Conservation (phyloP, 1,140 invertebrate species). For the Drosophila asahinai region DNA sequence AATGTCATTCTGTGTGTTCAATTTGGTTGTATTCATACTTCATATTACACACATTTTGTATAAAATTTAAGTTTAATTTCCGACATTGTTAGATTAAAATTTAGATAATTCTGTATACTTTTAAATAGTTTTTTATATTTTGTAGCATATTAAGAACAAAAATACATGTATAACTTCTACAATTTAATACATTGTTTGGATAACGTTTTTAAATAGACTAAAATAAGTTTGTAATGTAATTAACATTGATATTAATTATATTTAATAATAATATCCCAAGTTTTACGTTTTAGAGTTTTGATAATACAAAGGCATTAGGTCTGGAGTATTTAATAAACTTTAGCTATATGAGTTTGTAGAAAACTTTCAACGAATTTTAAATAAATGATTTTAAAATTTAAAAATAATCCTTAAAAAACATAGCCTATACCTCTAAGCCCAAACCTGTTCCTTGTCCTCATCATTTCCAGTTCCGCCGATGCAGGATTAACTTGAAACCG, state of each 20-base stretch:
- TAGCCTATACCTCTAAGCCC: neutral
- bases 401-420: too few relatives aligned
- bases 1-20: neutral
- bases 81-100: neutral
- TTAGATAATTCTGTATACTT: neutral
- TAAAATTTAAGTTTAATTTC: too few relatives aligned
- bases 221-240: too few relatives aligned
- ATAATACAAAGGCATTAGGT: neutral
- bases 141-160: too few relatives aligned
- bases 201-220: neutral
- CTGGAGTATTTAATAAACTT: too few relatives aligned
- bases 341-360: neutral
- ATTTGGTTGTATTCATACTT: neutral
- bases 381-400: neutral
- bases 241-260: too few relatives aligned
- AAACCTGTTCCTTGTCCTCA: neutral
- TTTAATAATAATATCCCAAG: too few relatives aligned
- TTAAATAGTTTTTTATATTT: neutral
- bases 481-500: conserved; percentile 22
- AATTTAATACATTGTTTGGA: too few relatives aligned
- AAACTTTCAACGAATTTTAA: neutral
- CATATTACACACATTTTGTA: neutral
- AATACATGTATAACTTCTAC: too few relatives aligned
- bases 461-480: neutral
- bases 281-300: neutral